Evolutionary conservation across 1,140 invertebrate species (phyloP), one percentile per base, ranked within the genome.

Genomic region (Sipha flava): DNA sequence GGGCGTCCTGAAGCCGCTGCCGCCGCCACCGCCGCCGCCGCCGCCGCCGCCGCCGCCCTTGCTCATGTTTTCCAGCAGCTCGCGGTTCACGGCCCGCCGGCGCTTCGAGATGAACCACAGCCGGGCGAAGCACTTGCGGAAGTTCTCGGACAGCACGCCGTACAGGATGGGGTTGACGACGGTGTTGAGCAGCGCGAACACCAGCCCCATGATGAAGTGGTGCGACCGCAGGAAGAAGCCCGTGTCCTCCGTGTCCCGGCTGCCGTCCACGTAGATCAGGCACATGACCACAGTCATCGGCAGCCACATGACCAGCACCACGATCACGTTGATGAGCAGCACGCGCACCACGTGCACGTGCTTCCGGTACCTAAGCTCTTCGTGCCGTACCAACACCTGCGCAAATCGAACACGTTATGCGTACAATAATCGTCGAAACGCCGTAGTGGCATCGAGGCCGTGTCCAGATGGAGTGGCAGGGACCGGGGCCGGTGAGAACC

Each of bases 141-240:
- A 93, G 83, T 91, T 92, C 80, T 92, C 91, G 7, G 91, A 92
- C 82, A 93, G 89, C 79, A 93, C 89, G 64, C 92, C 92, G 83
- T 93, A 94, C 18, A 94, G 88, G 18, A 94, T 85, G 1, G 93
- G 93, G 86, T 94, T 94, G 62, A 93, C 90, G 81, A 92, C 90
- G 9, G 91, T 91, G 83, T 92, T 93, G 18, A 91, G 84, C 75
- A 91, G 88, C 4, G 90, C 90, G 0, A 91, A 84, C 12, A 89
- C 84, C 37, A 92, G 85, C 5, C 89, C 84, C 85, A 86, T 87
- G 12, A 90, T 83, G 81, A 90, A 89, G 82, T 90, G 87, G 79
- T 88, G 86, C 1, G 87, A 88, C 23, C 85, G 82, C 6, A 89
- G 80, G 80, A 89, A 89, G 81, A 87, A 89, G 52, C 86, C 82